phyloP scores from a whole-genome alignment of 2,113 vertebrate species.

The Cochlearius cochlearius region DNA sequence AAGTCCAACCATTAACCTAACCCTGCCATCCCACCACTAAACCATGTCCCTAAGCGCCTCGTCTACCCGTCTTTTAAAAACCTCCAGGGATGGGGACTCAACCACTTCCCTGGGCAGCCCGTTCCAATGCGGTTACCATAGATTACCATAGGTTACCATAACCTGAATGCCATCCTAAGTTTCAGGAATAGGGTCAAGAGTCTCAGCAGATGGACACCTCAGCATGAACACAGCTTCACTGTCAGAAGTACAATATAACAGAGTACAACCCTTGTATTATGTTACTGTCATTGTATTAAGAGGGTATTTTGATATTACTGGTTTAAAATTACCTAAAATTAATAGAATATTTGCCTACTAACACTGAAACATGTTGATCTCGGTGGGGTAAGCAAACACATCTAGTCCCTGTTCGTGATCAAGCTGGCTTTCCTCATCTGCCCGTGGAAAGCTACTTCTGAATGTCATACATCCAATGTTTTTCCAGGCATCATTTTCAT shows the following conservation, averaged over 20 bases:
- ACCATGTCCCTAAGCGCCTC: no score
- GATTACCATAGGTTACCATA: neutral
- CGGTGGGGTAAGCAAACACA: neutral
- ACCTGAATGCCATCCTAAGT: neutral
- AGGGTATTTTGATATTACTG: neutral
- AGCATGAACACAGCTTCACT: neutral
- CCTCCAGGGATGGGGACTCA: no score
- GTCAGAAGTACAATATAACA: neutral
- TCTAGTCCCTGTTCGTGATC: neutral
- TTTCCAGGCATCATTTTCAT: neutral
- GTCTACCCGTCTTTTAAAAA: no score
- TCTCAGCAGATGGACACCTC: neutral
- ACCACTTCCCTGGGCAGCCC: no score
- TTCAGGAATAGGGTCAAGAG: neutral
- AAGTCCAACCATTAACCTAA: no score
- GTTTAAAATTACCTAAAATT: neutral
- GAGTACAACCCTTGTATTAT: neutral
- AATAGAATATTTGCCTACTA: neutral
- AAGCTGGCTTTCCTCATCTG: neutral
- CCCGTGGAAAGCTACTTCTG: neutral
- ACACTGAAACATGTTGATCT: neutral
- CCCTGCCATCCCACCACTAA: no score
- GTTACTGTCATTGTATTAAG: neutral
- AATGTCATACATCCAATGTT: neutral
- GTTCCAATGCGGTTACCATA: no score